A percentile compares a stretch with the other conserved stretches of the same genome.
These are phyloP conservation scores for Sphaerophoria rueppellii DNA, from an alignment of 2,888 invertebrate genomes.

Conservation along the genomic window DNA sequence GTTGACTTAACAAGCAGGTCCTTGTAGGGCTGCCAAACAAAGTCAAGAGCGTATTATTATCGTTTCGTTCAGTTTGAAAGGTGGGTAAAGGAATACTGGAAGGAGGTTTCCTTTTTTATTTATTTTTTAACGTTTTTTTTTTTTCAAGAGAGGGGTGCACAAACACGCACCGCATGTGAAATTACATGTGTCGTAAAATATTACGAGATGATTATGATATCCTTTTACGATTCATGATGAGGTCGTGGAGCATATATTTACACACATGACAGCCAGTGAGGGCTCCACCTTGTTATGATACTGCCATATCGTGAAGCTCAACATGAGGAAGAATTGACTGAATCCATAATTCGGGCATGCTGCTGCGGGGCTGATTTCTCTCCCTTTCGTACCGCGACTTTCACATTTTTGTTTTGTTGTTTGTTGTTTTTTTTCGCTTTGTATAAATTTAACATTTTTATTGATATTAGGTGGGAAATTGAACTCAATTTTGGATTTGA, in stretches of 20 bases:
- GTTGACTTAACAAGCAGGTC: constrained; percentile 29
- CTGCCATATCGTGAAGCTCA: no score
- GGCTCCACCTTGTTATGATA: constrained; percentile 20
- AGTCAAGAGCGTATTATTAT: constrained; percentile 5
- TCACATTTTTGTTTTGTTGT: background rate
- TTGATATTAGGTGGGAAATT: constrained; percentile 42
- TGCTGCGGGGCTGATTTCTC: background rate
- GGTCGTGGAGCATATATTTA: background rate
- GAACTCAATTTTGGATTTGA: constrained; percentile 33
- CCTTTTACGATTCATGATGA: constrained; percentile 76
- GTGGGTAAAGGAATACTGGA: background rate
- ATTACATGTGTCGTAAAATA: constrained; percentile 75
- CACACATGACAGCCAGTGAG: constrained; percentile 28
- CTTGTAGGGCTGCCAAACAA: constrained; percentile 40
- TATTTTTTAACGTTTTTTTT: constrained; percentile 2
- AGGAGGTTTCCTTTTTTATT: background rate
- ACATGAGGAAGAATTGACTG: background rate
- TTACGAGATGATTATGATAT: constrained; percentile 79
- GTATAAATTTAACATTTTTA: constrained; percentile 29
- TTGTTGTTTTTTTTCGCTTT: background rate
- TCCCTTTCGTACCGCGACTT: background rate
- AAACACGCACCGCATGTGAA: constrained; percentile 70
- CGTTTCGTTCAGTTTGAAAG: background rate
- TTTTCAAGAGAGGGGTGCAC: constrained; percentile 34
- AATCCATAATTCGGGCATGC: constrained; percentile 9